A percentile compares a stretch with the other conserved stretches of the same genome.
These are phyloP conservation scores for Caranx ignobilis DNA, from an alignment of 2,113 vertebrate genomes.

Conservation along the genomic window DNA sequence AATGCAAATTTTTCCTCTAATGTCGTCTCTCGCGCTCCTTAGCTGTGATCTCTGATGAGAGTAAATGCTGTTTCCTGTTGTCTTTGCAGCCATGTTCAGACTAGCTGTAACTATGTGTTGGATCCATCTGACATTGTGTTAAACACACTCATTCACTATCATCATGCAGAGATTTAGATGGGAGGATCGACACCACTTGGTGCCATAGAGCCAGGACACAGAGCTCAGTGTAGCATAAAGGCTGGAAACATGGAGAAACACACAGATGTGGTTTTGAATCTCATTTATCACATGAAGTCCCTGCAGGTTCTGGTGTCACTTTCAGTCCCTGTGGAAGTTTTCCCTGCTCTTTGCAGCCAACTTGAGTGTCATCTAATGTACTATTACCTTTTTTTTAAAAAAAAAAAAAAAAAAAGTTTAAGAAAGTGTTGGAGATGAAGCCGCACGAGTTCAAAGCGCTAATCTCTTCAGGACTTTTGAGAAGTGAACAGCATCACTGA, in stretches of 20 bases:
- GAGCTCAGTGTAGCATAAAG: neutral
- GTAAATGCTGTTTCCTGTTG: too few relatives aligned
- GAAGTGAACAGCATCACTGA: slow-evolving; percentile 60
- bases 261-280: neutral
- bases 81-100: too few relatives aligned
- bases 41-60: too few relatives aligned
- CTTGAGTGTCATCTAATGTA: slow-evolving; percentile 41
- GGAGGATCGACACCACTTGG: neutral
- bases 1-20: too few relatives aligned
- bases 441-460: slow-evolving; percentile 61
- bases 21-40: too few relatives aligned
- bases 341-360: slow-evolving; percentile 15
- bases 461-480: slow-evolving; percentile 71
- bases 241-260: neutral
- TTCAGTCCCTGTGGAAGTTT: neutral
- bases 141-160: neutral
- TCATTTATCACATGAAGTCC: neutral
- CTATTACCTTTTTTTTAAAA: slow-evolving; percentile 32
- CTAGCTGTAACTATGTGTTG: too few relatives aligned
- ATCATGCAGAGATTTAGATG: neutral
- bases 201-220: neutral
- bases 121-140: too few relatives aligned
- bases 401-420: slow-evolving; percentile 28
- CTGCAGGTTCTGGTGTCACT: neutral
- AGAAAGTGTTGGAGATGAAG: slow-evolving; percentile 41